A percentile compares a stretch with the other conserved stretches of the same genome.
phyloP scores from a whole-genome alignment of 2,797 vertebrate genomes.

The Pitangus sulphuratus region DNA sequence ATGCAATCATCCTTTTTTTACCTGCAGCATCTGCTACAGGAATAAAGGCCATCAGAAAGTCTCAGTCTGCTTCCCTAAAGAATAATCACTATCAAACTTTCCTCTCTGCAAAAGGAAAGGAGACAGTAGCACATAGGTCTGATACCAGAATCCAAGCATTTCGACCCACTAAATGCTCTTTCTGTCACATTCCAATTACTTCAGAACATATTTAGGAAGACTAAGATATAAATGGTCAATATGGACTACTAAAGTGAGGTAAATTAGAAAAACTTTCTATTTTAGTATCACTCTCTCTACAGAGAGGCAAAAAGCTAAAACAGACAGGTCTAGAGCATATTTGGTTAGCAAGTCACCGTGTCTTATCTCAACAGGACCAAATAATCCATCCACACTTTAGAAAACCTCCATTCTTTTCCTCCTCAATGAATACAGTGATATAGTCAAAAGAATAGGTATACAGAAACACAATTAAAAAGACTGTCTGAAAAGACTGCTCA shows the following conservation, averaged over 20 bases:
- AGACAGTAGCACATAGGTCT: not conserved
- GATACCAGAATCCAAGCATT: not conserved
- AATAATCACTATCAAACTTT: not conserved
- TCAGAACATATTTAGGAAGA: not conserved
- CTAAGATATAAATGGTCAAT: not conserved
- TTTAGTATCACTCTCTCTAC: not conserved
- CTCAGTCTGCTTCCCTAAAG: not conserved
- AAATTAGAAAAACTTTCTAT: not conserved
- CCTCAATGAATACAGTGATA: not conserved
- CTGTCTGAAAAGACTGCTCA: not conserved
- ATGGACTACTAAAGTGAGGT: not conserved
- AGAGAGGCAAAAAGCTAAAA: not conserved
- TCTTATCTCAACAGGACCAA: not conserved
- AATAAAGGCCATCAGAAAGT: not conserved
- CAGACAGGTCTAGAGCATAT: not conserved
- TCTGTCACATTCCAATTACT: not conserved
- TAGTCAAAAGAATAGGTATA: not conserved
- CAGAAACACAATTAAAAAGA: not conserved
- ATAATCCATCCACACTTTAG: not conserved
- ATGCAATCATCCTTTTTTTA: not conserved
- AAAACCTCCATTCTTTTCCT: not conserved
- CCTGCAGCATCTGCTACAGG: not conserved
- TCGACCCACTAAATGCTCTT: not conserved
- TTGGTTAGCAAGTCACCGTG: not conserved
- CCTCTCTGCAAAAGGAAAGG: not conserved